These are phyloP conservation scores for Paedocypris micromegethes DNA, from an alignment of 2,797 vertebrate species.

Conservation along the genomic window DNA sequence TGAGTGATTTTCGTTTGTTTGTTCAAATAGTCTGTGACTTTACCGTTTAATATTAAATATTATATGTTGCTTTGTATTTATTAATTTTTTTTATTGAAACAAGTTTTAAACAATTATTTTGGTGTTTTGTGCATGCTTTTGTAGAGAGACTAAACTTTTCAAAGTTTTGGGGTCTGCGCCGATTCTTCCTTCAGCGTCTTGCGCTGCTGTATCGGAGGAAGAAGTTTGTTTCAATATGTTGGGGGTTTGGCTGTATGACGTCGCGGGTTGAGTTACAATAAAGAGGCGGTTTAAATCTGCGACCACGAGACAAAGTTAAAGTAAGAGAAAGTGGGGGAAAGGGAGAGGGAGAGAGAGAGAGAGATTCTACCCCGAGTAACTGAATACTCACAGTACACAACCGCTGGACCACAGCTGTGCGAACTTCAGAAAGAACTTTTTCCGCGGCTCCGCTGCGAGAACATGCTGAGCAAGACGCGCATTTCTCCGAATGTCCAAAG, in stretches of 20 bases:
- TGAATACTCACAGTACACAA: constrained; percentile 31
- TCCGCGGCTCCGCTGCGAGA: constrained; percentile 48
- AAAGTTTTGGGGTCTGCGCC: not conserved
- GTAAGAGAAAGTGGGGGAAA: constrained; percentile 52
- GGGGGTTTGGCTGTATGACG: constrained; percentile 70
- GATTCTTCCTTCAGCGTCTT: constrained; percentile 10
- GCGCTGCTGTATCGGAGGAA: constrained; percentile 26
- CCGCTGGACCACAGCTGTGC: constrained; percentile 38
- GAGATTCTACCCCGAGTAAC: constrained; percentile 54
- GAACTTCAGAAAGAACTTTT: constrained; percentile 41
- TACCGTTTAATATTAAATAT: no score
- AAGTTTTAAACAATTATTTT: constrained; percentile 38
- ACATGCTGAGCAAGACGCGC: constrained; percentile 49
- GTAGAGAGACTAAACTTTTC: not conserved
- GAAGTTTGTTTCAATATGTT: constrained; percentile 37
- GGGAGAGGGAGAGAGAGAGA: constrained; percentile 63
- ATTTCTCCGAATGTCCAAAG: constrained; percentile 42
- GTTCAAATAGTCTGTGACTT: no score
- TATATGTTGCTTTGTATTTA: no score
- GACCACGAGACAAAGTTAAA: constrained; percentile 63
- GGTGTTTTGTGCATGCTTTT: constrained; percentile 12
- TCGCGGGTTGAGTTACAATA: constrained; percentile 75
- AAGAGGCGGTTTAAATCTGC: constrained; percentile 77
- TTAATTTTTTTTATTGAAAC: no score
- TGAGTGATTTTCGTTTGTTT: no score